Conservation (phyloP, 2,888 invertebrate species). For the Habrosyne pyritoides region DNA sequence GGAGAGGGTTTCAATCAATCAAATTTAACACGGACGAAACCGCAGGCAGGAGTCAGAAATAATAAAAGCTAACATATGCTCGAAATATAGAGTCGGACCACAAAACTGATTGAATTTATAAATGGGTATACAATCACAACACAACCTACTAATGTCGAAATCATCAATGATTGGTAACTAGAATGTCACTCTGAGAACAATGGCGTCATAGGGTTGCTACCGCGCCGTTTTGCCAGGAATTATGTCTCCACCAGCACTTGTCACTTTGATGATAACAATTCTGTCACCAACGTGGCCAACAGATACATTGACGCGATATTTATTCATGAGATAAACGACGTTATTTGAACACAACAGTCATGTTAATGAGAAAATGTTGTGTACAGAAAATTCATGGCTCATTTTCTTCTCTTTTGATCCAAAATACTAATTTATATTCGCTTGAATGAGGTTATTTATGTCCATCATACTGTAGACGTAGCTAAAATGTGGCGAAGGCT, state of each 20-base stretch:
- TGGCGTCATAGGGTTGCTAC: constrained; percentile 34
- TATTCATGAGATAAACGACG: constrained; percentile 48
- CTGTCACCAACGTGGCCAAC: constrained; percentile 41
- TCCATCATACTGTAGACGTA: neutral
- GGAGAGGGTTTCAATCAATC: too few relatives aligned
- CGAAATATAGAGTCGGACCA: too few relatives aligned
- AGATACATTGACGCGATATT: constrained; percentile 41
- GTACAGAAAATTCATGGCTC: neutral
- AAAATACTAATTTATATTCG: neutral
- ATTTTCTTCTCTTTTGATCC: neutral
- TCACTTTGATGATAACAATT: constrained; percentile 35
- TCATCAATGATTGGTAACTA: constrained; percentile 18
- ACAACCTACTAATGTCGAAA: neutral
- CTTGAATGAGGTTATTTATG: neutral
- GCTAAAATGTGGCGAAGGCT: too few relatives aligned
- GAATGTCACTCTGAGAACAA: constrained; percentile 26
- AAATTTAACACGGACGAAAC: too few relatives aligned
- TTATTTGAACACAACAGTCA: constrained; percentile 22
- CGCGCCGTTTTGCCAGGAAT: constrained; percentile 29
- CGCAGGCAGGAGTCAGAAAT: too few relatives aligned
- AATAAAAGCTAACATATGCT: too few relatives aligned
- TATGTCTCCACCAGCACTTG: constrained; percentile 40
- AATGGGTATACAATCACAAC: too few relatives aligned
- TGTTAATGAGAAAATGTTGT: constrained; percentile 22
- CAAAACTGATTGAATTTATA: too few relatives aligned